Conservation (phyloP, 1,140 invertebrate species). For the Argopecten irradians region DNA sequence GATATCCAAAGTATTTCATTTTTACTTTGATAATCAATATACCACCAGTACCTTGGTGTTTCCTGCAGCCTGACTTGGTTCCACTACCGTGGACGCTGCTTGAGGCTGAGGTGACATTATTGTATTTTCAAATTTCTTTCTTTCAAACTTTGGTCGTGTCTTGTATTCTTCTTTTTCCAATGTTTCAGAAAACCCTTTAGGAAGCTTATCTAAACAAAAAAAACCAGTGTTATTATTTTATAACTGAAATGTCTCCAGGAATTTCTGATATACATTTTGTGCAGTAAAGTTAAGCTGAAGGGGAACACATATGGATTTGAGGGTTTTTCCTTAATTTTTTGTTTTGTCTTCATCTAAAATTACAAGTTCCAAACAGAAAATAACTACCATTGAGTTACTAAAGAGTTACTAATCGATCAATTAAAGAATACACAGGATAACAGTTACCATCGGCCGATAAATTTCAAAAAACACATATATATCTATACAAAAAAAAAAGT, state of each 20-base stretch:
- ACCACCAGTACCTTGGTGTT: not conserved
- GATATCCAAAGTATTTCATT: too few relatives aligned
- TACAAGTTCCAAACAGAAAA: too few relatives aligned
- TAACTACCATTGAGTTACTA: too few relatives aligned
- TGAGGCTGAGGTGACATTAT: not conserved
- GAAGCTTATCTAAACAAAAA: constrained; percentile 65
- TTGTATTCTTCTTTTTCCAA: constrained; percentile 65
- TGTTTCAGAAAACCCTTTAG: constrained; percentile 70
- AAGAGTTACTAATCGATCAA: too few relatives aligned
- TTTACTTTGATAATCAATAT: too few relatives aligned
- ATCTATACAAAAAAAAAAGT: too few relatives aligned
- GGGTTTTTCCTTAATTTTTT: too few relatives aligned
- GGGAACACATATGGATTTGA: too few relatives aligned
- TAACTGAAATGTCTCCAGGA: too few relatives aligned
- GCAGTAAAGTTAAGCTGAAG: too few relatives aligned
- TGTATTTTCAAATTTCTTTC: not conserved
- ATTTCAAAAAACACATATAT: not conserved
- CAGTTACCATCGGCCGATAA: not conserved
- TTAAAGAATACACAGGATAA: not conserved
- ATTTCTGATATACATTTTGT: too few relatives aligned
- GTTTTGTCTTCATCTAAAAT: too few relatives aligned
- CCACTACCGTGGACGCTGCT: not conserved
- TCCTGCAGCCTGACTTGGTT: not conserved
- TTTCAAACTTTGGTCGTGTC: constrained; percentile 65
- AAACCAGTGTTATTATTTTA: not conserved